Percentiles rank a stretch among this genome's conserved stretches.
Evolutionary conservation across 2,113 vertebrate species (phyloP).

Genomic region (Todiramphus chloris): DNA sequence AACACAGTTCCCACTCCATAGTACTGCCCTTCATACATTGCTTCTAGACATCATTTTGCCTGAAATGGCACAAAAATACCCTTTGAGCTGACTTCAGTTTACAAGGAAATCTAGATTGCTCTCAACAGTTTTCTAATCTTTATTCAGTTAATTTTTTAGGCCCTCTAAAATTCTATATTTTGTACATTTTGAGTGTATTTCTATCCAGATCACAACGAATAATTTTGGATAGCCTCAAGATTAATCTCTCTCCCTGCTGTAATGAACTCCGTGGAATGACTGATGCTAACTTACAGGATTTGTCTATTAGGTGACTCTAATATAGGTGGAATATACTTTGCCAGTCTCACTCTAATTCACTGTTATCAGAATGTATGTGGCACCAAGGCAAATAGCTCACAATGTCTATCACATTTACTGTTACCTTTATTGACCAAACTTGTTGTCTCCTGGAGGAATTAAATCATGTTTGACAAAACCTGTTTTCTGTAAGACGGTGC

Average conservation of each 20-base stretch:
- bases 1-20: background rate
- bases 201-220: background rate
- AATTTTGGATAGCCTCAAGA: background rate
- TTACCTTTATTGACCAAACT: background rate
- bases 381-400: background rate
- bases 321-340: background rate
- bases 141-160: background rate
- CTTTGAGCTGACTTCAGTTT: background rate
- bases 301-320: background rate
- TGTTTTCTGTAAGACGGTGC: background rate
- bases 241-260: background rate
- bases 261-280: background rate
- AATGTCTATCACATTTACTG: background rate
- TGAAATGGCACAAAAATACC: background rate
- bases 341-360: background rate
- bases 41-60: background rate
- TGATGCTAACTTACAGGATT: background rate
- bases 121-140: background rate
- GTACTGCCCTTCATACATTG: background rate
- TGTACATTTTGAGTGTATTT: background rate
- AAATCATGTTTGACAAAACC: background rate
- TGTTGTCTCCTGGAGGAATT: background rate
- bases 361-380: slow-evolving; percentile 1
- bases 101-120: background rate
- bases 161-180: background rate